A percentile compares a stretch with the other conserved stretches of the same genome.
Conservation (phyloP, 2,797 vertebrate genomes). For the Brachyrhaphis roseni region DNA sequence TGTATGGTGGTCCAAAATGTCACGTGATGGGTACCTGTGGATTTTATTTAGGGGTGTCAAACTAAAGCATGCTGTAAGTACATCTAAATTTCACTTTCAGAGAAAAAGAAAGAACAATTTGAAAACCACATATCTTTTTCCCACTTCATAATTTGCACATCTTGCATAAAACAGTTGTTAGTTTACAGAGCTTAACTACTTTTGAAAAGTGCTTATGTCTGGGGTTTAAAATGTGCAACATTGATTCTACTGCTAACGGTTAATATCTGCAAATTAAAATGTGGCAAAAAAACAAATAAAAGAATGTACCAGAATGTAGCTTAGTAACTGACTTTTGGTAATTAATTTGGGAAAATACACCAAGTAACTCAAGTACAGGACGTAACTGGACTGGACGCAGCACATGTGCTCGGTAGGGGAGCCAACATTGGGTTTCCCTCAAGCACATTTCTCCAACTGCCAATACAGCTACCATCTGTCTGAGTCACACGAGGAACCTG, state of each 20-base stretch:
- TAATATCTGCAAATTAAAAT: constrained; percentile 21
- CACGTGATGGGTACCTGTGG: neutral
- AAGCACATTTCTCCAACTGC: constrained; percentile 56
- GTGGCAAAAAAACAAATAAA: neutral
- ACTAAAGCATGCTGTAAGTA: neutral
- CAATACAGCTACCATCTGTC: constrained; percentile 61
- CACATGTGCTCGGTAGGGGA: constrained; percentile 42
- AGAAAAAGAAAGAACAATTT: neutral
- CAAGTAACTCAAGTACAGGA: constrained; percentile 26
- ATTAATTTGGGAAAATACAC: constrained; percentile 45
- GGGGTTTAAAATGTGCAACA: neutral
- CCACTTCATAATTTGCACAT: neutral
- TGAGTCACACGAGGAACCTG: constrained; percentile 55
- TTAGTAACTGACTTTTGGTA: constrained; percentile 39
- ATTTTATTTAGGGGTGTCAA: neutral
- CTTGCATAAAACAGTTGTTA: neutral
- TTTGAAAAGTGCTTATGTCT: neutral
- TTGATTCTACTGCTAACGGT: neutral
- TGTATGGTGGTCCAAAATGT: neutral
- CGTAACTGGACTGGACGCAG: constrained; percentile 53
- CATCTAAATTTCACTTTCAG: neutral
- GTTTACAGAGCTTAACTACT: neutral
- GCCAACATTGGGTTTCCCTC: constrained; percentile 50
- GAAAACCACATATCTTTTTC: neutral
- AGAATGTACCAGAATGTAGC: neutral